Conservation (phyloP, 2,113 vertebrate genomes). For the Helogale parvula region DNA sequence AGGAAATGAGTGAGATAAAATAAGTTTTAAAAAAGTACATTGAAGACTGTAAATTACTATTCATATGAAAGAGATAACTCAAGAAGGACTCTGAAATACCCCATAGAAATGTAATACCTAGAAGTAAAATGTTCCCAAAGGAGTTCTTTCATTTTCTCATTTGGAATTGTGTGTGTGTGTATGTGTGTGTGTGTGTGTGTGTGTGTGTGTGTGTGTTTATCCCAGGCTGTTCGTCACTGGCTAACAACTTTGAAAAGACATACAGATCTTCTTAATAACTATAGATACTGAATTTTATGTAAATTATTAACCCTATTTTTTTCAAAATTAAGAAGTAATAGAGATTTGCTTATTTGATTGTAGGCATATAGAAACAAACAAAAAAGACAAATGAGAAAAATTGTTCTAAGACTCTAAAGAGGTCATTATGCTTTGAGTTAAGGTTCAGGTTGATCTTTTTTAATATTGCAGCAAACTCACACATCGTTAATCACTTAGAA, state of each 20-base stretch:
- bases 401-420: constrained; percentile 43
- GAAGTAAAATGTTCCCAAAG: neutral
- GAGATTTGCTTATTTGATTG: constrained; percentile 35
- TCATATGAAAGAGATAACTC: neutral
- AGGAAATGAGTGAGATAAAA: neutral
- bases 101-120: neutral
- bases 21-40: neutral
- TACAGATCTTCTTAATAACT: neutral
- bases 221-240: neutral
- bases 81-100: constrained; percentile 23
- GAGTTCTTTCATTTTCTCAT: neutral
- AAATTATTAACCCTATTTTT: constrained; percentile 26
- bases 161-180: neutral
- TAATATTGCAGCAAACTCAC: constrained; percentile 72
- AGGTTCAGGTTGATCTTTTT: constrained; percentile 72
- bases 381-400: constrained; percentile 32
- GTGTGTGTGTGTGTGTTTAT: neutral
- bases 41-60: neutral
- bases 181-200: neutral
- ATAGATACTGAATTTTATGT: neutral
- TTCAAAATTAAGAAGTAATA: neutral
- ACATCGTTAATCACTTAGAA: constrained; percentile 75
- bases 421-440: constrained; percentile 58
- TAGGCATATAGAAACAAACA: neutral
- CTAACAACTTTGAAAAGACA: constrained; percentile 43